Base-by-base conservation (phyloP, 2,797 vertebrate genomes). In the Odontamblyopus rebecca region DNA sequence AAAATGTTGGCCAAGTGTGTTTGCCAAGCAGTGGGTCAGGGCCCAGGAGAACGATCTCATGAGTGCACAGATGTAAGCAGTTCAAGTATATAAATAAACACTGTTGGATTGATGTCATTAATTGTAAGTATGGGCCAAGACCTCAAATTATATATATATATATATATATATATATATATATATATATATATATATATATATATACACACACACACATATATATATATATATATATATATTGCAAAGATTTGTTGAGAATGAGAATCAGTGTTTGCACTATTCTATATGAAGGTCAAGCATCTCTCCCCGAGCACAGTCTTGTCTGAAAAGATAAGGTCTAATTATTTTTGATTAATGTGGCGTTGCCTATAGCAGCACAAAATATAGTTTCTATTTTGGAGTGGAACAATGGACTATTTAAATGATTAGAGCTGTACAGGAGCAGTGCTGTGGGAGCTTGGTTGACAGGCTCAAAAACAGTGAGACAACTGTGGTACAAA, bases 271-370 rank as follows among this genome's bases (percentile, higher is more conserved):
- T 69, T 61, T 57, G 61, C 63, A 57, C 75, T 69, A 74, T 68
- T 78, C 53, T 18, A 75, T 70, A 61, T 66, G 68, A 83, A 81
- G 85, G 85, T 84, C 77, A 81, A 82, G 26, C 68, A 70, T 73
- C 61, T 83, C 68, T 77, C 62, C 70, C 66, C 73, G 57, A 70
- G 67, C 57, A 60, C 38, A 85, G 71, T 65, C 38, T 23, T 78
- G 70, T 71, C 64, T 44, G 0, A 18, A 78, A 60, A 74, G 72
- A 84, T 82, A 76, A 76, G 71, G 74, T 75, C 59, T 76, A 81
- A 85, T 89, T 83, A 84, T 79, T 81, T 85, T 79, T 81, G 69
- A 78, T 85, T 68, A 73, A 76, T 85, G 54, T 74, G 72, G 59
- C 41, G 15, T 76, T 70, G 35, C 54, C 70, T 27, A 60, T 68